Percentiles rank a stretch among this genome's conserved stretches.
phyloP scores from a whole-genome alignment of 2,888 invertebrate species.

The Chironomus riparius region DNA sequence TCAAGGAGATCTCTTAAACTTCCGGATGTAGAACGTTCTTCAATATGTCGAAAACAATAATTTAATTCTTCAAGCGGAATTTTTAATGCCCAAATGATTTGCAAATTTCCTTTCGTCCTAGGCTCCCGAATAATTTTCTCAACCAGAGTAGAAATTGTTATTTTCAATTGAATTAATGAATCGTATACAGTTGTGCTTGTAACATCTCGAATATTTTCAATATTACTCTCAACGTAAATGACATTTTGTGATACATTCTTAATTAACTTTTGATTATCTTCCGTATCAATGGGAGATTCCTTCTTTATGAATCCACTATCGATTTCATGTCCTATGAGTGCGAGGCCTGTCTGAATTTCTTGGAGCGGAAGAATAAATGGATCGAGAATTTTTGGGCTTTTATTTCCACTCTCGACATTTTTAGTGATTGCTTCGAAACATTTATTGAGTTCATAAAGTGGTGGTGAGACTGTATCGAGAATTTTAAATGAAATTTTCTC shows the following conservation, averaged over 20 bases:
- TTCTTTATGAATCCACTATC: conserved; percentile 38
- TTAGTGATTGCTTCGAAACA: conserved; percentile 47
- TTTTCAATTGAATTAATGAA: conserved; percentile 43
- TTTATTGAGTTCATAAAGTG: conserved; percentile 53
- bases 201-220: conserved; percentile 35
- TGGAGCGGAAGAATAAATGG: conserved; percentile 49
- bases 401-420: conserved; percentile 36
- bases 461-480: conserved; percentile 54
- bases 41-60: conserved; percentile 41
- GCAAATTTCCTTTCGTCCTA: conserved; percentile 39
- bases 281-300: conserved; percentile 37
- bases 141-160: conserved; percentile 47
- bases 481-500: conserved; percentile 50
- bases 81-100: conserved; percentile 44
- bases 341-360: conserved; percentile 49
- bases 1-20: conserved; percentile 39
- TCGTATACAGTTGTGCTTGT: conserved; percentile 29
- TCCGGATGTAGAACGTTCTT: conserved; percentile 39
- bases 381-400: conserved; percentile 43
- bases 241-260: conserved; percentile 42
- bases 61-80: conserved; percentile 46
- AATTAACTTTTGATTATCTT: conserved; percentile 40
- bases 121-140: conserved; percentile 48
- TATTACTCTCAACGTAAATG: conserved; percentile 41
- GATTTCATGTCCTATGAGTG: conserved; percentile 43